A percentile compares a stretch with the other conserved stretches of the same genome.
phyloP scores from a whole-genome alignment of 2,797 vertebrate species.

The Sphenopsis melanotis region DNA sequence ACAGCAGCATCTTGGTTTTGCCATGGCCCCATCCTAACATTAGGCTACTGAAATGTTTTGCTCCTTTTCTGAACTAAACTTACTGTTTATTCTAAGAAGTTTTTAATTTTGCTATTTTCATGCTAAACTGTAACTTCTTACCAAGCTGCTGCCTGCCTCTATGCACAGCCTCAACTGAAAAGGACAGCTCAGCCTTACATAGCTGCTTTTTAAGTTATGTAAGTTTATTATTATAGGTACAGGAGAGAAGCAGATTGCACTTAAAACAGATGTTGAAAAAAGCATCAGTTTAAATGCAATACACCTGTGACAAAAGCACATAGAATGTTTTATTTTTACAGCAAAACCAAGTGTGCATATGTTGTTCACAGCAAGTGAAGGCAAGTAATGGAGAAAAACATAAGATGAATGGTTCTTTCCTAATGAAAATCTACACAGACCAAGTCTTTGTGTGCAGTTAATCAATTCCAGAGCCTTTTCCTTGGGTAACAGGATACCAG shows the following conservation, averaged over 20 bases:
- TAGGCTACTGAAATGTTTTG: not conserved
- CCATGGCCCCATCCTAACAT: not conserved
- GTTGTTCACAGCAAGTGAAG: not conserved
- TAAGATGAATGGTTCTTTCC: not conserved
- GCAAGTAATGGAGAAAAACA: not conserved
- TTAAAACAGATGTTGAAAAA: not conserved
- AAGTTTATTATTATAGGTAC: not conserved
- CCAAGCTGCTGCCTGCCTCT: not conserved
- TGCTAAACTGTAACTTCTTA: not conserved
- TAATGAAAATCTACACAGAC: not conserved
- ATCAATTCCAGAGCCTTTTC: conserved; percentile 37
- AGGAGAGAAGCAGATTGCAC: not conserved
- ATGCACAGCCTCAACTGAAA: not conserved
- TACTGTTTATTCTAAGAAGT: not conserved
- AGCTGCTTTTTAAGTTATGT: not conserved
- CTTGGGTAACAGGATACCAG: not conserved
- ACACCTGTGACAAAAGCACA: not conserved
- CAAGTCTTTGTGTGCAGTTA: conserved; percentile 13
- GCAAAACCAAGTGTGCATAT: not conserved
- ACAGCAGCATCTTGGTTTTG: not conserved
- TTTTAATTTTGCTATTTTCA: not conserved
- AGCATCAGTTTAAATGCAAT: not conserved
- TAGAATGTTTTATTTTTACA: not conserved
- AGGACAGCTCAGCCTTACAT: not conserved
- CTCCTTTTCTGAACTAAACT: not conserved